Evolutionary conservation across 2,888 invertebrate species (phyloP), one percentile per base, ranked within the genome.

Genomic region (Eudasyphora cyanicolor): DNA sequence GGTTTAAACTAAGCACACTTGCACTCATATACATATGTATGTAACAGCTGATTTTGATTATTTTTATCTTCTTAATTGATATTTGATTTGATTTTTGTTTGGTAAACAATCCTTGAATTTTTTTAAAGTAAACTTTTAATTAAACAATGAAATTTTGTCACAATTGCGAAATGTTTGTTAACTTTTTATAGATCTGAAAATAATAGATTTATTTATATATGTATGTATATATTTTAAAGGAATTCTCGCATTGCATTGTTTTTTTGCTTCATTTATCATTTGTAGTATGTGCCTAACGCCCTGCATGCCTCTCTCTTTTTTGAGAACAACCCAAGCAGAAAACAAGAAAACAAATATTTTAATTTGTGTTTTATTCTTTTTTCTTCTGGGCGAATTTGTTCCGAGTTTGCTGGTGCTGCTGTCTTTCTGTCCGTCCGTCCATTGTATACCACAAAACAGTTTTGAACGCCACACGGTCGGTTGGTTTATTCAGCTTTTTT

Each of bases 401-500:
- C 29, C n/a, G 54, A 21, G 67, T 64, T 38, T 67, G 67, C 32
- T 32, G 24, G n/a, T n/a, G n/a, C 38, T 38, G 17, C 7, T 3
- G 62, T 35, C 1, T 27, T 24, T 57, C 57, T 17, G 62, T 64
- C 35, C 64, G 64, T 67, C 24, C 24, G 24, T 24, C 29, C 35
- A 38, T 38, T 14, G 12, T 42, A 67, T 17, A 67, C 42, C 67
- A 67, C 67, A 38, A n/a, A 67, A 42, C 42, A 19, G 3, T 60
- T 27, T 60, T 17, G 32, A 60, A 29, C 29, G 42, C 24, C 64
- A 17, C 67, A 67, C 67, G 10, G n/a, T 38, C 38, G 38, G 38
- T 38, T 14, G n/a, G 57, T 57, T 57, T 57, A 57, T 57, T 57
- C 57, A 67, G 67, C 42, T 67, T 67, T 67, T 67, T 67, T 42